phyloP scores from a whole-genome alignment of 2,797 vertebrate genomes.

The Steatocranus sp. region DNA sequence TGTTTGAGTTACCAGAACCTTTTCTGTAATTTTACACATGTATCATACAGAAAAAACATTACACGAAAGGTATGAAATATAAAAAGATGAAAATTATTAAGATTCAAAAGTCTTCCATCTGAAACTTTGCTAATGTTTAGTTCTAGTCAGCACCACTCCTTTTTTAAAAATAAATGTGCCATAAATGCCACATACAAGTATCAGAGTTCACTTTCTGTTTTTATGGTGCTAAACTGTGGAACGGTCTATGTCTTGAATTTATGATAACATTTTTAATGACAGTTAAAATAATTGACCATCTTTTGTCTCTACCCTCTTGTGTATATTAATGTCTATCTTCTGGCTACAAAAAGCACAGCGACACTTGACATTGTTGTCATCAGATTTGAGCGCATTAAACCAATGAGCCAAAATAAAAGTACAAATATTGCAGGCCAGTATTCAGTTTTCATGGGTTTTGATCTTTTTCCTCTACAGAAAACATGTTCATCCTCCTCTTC shows the following conservation, averaged over 20 bases:
- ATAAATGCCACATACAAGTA: neutral
- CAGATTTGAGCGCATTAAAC: neutral
- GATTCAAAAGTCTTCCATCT: neutral
- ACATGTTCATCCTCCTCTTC: neutral
- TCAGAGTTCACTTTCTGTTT: neutral
- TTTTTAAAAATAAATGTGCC: fast-evolving
- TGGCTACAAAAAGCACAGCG: fast-evolving
- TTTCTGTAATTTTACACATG: neutral
- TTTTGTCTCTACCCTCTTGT: neutral
- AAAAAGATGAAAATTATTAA: neutral
- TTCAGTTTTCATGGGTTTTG: neutral
- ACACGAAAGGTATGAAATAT: neutral
- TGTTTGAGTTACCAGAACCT: neutral
- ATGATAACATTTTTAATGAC: neutral
- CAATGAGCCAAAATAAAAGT: neutral
- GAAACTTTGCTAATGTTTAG: neutral
- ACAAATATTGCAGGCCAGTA: neutral
- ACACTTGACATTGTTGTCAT: neutral
- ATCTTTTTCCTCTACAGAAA: neutral
- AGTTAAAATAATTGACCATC: neutral
- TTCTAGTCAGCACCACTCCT: neutral
- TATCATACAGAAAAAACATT: neutral
- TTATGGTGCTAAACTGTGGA: neutral
- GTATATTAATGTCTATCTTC: neutral
- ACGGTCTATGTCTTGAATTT: neutral